These are phyloP conservation scores for Rhabdophis nuchalis DNA, from an alignment of 2,797 vertebrate genomes.

Conservation along the genomic window DNA sequence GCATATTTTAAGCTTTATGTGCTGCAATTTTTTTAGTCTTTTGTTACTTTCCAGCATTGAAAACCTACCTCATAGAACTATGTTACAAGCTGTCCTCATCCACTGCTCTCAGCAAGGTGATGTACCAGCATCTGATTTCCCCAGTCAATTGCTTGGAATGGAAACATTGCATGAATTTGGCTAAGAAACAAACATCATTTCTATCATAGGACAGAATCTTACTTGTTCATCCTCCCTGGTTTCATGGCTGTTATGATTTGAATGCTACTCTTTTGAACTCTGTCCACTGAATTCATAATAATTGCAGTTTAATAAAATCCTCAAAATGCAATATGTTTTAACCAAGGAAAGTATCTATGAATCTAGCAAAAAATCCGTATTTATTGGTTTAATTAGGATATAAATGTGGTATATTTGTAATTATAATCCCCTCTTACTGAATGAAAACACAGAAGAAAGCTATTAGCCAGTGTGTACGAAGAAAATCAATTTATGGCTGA, in stretches of 20 bases:
- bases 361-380: not conserved
- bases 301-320: not conserved
- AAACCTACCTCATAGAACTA: not conserved
- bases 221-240: not conserved
- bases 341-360: not conserved
- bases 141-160: not conserved
- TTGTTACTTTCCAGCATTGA: not conserved
- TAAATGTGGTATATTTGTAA: not conserved
- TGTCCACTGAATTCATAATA: not conserved
- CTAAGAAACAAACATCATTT: not conserved
- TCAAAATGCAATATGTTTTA: not conserved
- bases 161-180: not conserved
- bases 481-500: conserved; percentile 1
- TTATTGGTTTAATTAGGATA: not conserved
- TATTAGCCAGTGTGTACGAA: conserved; percentile 26
- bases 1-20: not conserved
- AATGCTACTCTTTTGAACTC: not conserved
- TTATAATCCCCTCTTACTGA: not conserved
- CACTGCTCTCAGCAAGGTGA: not conserved
- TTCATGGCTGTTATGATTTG: not conserved
- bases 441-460: not conserved
- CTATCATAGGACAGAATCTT: not conserved
- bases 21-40: not conserved
- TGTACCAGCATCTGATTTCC: not conserved
- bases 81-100: not conserved